Evolutionary conservation across 2,113 vertebrate genomes (phyloP), one percentile per base, ranked within the genome.

Genomic region (Heptranchias perlo): DNA sequence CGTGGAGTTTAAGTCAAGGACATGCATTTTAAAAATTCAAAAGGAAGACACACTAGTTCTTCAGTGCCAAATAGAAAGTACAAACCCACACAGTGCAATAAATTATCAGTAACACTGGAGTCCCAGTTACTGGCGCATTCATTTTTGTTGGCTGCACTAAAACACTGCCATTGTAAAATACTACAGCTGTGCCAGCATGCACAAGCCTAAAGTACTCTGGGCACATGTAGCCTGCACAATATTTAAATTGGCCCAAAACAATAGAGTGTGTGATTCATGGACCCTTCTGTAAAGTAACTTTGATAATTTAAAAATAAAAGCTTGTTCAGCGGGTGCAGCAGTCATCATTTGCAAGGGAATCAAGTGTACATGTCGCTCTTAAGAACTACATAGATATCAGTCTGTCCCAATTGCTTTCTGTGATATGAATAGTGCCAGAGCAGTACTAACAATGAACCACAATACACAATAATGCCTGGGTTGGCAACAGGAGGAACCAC

Each of bases 171-270:
- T 52, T 73, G 94, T 95, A 73, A 69, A 49, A 69, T 69, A 31
- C 44, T 95, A 44, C 31, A 67, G 44, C 94, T 73, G 39, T 31
- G 44, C 44, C 21, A 69, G 62, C 16, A 31, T 35, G 44, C 65
- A 95, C 28, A 95, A 49, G 25, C 10, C 64, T 69, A 3, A 49
- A 47, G 21, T 47, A 52, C 39, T 35, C 10, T 52, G 65, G 23
- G 69, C 44, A 69, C 47, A 47, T 14, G 87, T 44, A 91, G 47
- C 47, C 25, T 95, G 47, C 44, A 69, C 94, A 52, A 28, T 31
- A 95, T 95, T 95, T 95, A 95, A 95, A 47, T 73, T 95, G 94
- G 94, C 47, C 47, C 28, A 73, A 31, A 67, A 69, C 39, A 67
- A 94, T 69, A 23, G 35, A 62, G 16, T 21, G 58, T 64, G 89